Base-by-base conservation (phyloP, 2,888 invertebrate species). In the Drosophila basisetae region DNA sequence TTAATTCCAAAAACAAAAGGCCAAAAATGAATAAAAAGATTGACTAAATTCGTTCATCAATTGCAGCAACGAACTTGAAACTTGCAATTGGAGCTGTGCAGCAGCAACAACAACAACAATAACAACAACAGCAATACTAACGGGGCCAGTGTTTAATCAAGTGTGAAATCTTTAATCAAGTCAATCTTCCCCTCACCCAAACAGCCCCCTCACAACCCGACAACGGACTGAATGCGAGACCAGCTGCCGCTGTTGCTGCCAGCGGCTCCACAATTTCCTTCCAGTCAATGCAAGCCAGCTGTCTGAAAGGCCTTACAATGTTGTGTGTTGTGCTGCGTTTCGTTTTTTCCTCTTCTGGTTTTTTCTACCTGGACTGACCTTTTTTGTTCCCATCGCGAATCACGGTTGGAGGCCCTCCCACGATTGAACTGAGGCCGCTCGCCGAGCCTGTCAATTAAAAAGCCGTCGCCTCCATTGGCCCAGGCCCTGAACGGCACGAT, bases 111-210 rank as follows among this genome's bases (percentile, higher is more conserved):
- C 41, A 50, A 6, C 49, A 61, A 16, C 41, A 50, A 9, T 37
- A 58, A 25, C n/a, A 41, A 37, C 33, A 65, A 54, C 37, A 37
- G 11, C 28, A 58, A 41, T 58, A 33, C 58, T 60, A 74, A 60
- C 61, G 59, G 66, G 59, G 63, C 67, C 71, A 62, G 53, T 80
- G 82, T 68, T 81, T 83, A 85, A 87, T 87, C 88, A 87, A 84
- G 84, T 85, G 84, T 87, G 84, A 85, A 87, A 85, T 85, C 84
- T 83, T 84, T 84, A 85, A 85, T 85, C 87, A 81, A 85, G 78
- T 79, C 81, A 70, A 73, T 69, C 71, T 60, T 54, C 47, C 50
- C 56, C 60, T 43, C 33, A 31, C 58, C 62, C 62, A 33, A 10
- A 9, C 53, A 6, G n/a, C 22, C 10, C 37, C 25, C 18, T 7